Evolutionary conservation across 30 jellyfish, hydroid and myxozoan species (phyloP), one percentile per base, ranked within the genome.

Genomic region (Chironex yamaguchii): DNA sequence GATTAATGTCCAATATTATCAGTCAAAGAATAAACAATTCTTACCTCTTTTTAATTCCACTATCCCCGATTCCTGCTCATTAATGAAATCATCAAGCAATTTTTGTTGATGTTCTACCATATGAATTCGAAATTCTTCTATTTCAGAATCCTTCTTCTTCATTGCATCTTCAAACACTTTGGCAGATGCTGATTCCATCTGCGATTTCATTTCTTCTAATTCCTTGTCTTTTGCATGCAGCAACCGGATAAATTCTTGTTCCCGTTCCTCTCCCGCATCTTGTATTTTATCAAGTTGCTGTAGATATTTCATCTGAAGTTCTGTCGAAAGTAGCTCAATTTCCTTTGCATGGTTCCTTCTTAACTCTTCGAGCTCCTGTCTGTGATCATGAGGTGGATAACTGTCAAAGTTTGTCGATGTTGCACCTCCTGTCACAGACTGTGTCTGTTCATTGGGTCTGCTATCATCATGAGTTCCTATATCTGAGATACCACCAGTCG

Each of bases 181-280:
- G 17, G 70, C 93, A 20, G 27, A 83, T 23, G 70, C 93, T 36
- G 70, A 87, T 25, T 64, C 36, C 42, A 69, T 80, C 63, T 83
- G 70, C 23, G 68, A 62, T n/a, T 69, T 34, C 63, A 17, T 23
- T 13, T 24, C 72, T 42, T 49, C 36, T 82, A 53, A 30, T 6
- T 83, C 93, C 0, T 70, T 74, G 54, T 83, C 93, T 26, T 83
- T 83, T 42, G 70, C 93, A 6, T 62, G 26, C 0, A 83, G 22
- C 22, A 83, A 4, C 70, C n/a, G n/a, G n/a, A n/a, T n/a, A n/a
- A n/a, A n/a, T 6, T 72, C 82, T 2, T 49, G 82, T 64, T 53
- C 81, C 77, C 30, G 25, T 20, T 70, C 88, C 6, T 17, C 22
- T 27, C 64, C 66, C 26, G 62, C 42, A 2, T 26, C 76, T 48